Conservation (phyloP, 2,888 invertebrate species). For the Drosophila diplacantha region DNA sequence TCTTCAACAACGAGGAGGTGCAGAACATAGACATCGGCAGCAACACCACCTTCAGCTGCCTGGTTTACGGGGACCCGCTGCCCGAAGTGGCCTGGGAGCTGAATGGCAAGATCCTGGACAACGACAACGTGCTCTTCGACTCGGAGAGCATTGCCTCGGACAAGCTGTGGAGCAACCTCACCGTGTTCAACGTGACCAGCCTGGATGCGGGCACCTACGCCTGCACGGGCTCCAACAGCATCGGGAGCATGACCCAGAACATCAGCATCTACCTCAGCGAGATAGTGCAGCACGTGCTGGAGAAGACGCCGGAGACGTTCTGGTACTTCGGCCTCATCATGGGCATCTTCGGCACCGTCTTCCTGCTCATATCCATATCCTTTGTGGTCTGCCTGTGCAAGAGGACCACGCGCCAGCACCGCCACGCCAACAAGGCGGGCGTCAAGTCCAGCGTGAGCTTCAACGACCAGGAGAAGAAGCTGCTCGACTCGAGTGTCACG, state of each 20-base stretch:
- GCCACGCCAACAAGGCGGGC: slow-evolving; percentile 81
- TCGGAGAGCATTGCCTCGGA: slow-evolving; percentile 75
- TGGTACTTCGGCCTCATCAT: slow-evolving; percentile 86
- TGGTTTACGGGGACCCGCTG: slow-evolving; percentile 89
- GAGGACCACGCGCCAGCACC: slow-evolving; percentile 78
- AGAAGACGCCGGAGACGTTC: slow-evolving; percentile 85
- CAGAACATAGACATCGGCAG: slow-evolving; percentile 86
- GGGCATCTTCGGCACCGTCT: slow-evolving; percentile 84
- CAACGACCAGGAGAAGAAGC: slow-evolving; percentile 92
- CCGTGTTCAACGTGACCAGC: slow-evolving; percentile 88
- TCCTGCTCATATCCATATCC: slow-evolving; percentile 81
- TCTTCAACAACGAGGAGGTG: slow-evolving; percentile 80
- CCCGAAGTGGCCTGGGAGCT: slow-evolving; percentile 90
- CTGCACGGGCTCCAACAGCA: slow-evolving; percentile 79
- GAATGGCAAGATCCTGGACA: slow-evolving; percentile 83
- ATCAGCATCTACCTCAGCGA: slow-evolving; percentile 83
- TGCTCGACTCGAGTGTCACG: slow-evolving; percentile 88
- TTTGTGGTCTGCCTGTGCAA: slow-evolving; percentile 81
- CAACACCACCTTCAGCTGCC: slow-evolving; percentile 89
- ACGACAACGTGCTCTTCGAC: slow-evolving; percentile 79
- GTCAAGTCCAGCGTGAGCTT: slow-evolving; percentile 89
- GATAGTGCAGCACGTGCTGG: slow-evolving; percentile 80
- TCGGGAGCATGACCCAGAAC: slow-evolving; percentile 79
- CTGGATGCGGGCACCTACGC: slow-evolving; percentile 91
- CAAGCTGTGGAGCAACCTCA: slow-evolving; percentile 86